Evolutionary conservation across 2,797 vertebrate genomes (phyloP).

Genomic region (Lophotriccus pileatus): DNA sequence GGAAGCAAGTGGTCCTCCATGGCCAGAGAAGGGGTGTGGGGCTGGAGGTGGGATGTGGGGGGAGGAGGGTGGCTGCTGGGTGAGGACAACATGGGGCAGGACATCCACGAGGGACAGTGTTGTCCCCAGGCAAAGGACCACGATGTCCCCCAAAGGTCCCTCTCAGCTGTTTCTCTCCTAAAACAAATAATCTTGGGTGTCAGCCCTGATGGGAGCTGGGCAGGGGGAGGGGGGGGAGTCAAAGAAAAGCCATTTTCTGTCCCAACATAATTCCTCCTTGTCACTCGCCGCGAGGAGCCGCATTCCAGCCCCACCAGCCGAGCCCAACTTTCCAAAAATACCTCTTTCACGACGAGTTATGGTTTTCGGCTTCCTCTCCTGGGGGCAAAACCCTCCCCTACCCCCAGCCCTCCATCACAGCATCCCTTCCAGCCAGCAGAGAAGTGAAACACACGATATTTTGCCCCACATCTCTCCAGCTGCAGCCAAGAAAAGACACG

Average conservation of each 20-base stretch:
- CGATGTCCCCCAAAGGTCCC: neutral
- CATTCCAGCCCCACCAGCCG: slow-evolving; percentile 3
- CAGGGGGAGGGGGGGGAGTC: neutral
- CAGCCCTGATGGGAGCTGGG: neutral
- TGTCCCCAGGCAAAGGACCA: neutral
- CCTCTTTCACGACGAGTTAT: neutral
- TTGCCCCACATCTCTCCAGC: neutral
- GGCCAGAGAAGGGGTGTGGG: neutral
- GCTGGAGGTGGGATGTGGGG: neutral
- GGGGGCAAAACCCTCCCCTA: neutral
- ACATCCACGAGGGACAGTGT: neutral
- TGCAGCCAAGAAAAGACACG: slow-evolving; percentile 38
- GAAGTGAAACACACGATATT: neutral
- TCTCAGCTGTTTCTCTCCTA: accelerated
- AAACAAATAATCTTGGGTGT: neutral
- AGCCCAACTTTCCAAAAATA: slow-evolving; percentile 1
- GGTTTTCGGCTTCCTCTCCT: slow-evolving; percentile 32
- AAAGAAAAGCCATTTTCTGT: neutral
- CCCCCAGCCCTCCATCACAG: neutral
- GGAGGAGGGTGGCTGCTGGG: neutral
- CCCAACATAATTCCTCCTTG: slow-evolving; percentile 28
- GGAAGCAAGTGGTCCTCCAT: neutral
- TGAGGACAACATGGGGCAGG: neutral
- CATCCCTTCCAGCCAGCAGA: neutral
- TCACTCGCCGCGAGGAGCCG: neutral